phyloP scores from a whole-genome alignment of 1,140 invertebrate genomes.

The Myzus persicae region DNA sequence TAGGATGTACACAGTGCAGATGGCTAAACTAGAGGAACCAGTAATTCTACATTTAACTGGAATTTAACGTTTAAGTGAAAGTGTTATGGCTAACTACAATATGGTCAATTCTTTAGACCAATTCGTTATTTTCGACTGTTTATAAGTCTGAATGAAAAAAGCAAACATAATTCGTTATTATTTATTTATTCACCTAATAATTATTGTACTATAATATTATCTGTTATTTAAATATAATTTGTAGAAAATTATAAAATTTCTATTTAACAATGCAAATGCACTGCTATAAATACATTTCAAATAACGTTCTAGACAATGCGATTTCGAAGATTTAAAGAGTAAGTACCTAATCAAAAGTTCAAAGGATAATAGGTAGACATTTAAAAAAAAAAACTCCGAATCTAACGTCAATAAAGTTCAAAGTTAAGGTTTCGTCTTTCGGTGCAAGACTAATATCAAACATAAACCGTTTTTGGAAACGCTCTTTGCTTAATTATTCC shows the following conservation, averaged over 20 bases:
- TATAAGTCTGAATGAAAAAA: neutral
- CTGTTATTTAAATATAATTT: too few relatives aligned
- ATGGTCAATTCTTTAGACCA: neutral
- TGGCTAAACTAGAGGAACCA: neutral
- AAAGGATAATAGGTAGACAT: too few relatives aligned
- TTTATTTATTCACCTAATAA: too few relatives aligned
- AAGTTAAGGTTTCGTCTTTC: neutral
- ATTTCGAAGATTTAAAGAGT: too few relatives aligned
- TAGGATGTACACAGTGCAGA: neutral
- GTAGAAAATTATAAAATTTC: too few relatives aligned
- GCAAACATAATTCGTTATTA: too few relatives aligned
- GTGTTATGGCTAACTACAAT: neutral
- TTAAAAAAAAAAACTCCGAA: neutral
- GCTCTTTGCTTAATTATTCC: neutral
- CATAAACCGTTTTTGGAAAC: neutral
- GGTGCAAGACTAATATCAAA: neutral
- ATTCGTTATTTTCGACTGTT: neutral
- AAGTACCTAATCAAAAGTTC: too few relatives aligned
- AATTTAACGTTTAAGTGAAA: neutral
- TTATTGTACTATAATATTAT: too few relatives aligned
- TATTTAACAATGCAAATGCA: too few relatives aligned
- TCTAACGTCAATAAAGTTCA: neutral
- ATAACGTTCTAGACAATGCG: too few relatives aligned
- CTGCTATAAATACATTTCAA: too few relatives aligned
- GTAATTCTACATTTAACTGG: neutral